Evolutionary conservation across 2,113 vertebrate genomes (phyloP).

Genomic region (Gracilinanus agilis): DNA sequence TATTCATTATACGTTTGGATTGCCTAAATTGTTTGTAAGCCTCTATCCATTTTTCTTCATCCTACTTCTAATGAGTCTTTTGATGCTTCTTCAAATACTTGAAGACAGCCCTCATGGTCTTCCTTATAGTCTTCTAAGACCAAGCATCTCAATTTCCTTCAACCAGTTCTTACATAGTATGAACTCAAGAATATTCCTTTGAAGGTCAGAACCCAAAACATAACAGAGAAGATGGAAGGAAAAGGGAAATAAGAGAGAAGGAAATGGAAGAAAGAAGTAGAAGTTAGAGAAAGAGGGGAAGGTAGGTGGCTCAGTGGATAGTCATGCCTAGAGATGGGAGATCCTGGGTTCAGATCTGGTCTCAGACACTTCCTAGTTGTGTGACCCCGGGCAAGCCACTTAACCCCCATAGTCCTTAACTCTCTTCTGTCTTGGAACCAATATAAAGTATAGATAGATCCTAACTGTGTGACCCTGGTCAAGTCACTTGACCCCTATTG

Average conservation of each 20-base stretch:
- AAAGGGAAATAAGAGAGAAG: neutral
- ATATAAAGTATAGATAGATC: no score
- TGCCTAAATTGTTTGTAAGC: neutral
- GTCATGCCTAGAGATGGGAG: no score
- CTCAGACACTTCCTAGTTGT: no score
- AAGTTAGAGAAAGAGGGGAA: neutral
- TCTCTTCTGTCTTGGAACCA: no score
- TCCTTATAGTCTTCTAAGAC: no score
- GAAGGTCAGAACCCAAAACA: neutral
- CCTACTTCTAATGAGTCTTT: neutral
- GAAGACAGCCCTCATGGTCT: neutral
- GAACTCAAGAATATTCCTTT: neutral
- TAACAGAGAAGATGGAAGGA: neutral
- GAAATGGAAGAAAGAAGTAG: neutral
- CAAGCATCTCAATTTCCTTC: neutral
- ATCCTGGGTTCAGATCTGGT: no score
- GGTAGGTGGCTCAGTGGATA: no score
- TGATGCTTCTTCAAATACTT: neutral
- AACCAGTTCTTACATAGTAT: neutral
- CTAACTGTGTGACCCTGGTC: no score
- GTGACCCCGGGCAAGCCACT: no score
- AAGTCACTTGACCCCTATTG: no score
- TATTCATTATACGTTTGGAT: neutral
- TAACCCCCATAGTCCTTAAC: no score
- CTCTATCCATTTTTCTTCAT: neutral